Evolutionary conservation across 2,797 vertebrate genomes (phyloP).

Genomic region (Smutsia temminckii): DNA sequence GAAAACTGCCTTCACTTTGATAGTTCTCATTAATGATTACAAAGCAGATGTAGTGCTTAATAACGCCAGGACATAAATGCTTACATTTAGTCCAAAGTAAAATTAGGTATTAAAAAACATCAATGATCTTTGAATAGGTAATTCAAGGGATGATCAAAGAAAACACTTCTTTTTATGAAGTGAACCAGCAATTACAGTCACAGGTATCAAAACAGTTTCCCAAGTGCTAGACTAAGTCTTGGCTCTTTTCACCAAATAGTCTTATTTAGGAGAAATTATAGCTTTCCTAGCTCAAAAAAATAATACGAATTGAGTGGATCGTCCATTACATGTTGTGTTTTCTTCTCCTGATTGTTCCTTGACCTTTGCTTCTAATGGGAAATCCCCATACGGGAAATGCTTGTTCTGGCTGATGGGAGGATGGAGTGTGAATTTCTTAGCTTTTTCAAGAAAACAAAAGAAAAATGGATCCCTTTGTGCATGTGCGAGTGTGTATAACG

Average conservation of each 20-base stretch:
- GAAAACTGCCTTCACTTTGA: neutral
- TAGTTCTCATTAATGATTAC: neutral
- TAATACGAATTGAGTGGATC: neutral
- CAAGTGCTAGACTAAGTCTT: neutral
- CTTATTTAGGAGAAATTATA: neutral
- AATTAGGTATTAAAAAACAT: neutral
- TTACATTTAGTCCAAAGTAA: neutral
- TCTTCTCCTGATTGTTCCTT: neutral
- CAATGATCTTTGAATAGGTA: neutral
- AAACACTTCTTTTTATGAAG: neutral
- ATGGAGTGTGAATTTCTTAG: neutral
- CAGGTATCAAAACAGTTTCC: neutral
- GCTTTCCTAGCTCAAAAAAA: neutral
- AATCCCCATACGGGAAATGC: neutral
- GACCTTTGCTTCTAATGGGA: neutral
- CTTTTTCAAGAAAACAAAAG: neutral
- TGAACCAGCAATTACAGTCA: neutral
- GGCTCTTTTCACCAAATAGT: neutral
- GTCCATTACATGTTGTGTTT: neutral
- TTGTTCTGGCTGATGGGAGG: neutral
- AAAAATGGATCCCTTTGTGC: neutral
- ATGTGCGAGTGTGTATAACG: neutral
- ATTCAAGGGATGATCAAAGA: slow-evolving; percentile 13
- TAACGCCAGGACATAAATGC: neutral
- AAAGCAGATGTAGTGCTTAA: neutral